Evolutionary conservation across 1,140 invertebrate species (phyloP).

Genomic region (Branchinecta lynchi): DNA sequence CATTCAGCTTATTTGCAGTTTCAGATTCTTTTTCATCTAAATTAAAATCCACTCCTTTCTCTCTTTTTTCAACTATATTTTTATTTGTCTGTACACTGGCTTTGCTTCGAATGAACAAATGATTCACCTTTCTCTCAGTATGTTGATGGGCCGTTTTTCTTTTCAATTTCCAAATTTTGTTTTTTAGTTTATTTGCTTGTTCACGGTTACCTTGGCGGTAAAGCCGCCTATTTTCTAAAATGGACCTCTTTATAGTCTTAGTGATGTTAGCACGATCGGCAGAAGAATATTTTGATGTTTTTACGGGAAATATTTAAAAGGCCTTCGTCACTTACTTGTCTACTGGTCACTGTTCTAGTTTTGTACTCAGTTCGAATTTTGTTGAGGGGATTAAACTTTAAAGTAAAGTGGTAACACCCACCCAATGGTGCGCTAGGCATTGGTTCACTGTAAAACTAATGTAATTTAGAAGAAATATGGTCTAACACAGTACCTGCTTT

Average conservation of each 20-base stretch:
- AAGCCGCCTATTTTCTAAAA: constrained; percentile 1
- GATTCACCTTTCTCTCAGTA: constrained; percentile 9
- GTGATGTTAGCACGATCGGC: constrained; percentile 4
- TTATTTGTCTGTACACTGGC: constrained; percentile 1
- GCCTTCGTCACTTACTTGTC: constrained; percentile 4
- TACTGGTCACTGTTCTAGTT: constrained; percentile 1
- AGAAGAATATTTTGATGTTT: constrained; percentile 2
- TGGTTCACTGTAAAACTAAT: constrained; percentile 1
- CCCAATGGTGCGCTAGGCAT: background rate
- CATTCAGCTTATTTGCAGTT: constrained; percentile 9
- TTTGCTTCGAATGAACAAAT: constrained; percentile 7
- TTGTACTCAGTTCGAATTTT: constrained; percentile 6
- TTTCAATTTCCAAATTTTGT: constrained; percentile 2
- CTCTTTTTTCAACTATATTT: constrained; percentile 10
- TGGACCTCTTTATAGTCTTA: background rate
- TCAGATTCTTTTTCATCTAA: too few species aligned
- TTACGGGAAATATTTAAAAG: background rate
- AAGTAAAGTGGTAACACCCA: constrained; percentile 4
- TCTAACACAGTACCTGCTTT: constrained; percentile 1
- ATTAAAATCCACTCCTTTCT: constrained; percentile 9
- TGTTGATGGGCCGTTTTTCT: constrained; percentile 9
- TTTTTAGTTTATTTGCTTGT: constrained; percentile 10
- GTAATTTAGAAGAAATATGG: constrained; percentile 2
- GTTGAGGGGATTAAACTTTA: constrained; percentile 5
- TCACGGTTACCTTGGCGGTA: background rate